These are phyloP conservation scores for Xanthorhoe designata DNA, from an alignment of 2,888 invertebrate genomes.

Conservation along the genomic window DNA sequence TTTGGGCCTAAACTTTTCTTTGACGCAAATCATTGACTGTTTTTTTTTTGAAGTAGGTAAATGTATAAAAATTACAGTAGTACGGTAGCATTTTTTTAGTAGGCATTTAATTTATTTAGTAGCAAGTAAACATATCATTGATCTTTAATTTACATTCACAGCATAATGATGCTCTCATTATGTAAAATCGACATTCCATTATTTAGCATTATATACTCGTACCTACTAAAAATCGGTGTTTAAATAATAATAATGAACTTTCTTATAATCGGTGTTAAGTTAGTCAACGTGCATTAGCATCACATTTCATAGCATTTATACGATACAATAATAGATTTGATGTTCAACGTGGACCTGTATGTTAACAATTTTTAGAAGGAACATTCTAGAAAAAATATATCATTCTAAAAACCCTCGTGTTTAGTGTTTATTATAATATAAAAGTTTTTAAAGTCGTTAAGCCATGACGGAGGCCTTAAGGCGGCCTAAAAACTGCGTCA, in stretches of 20 bases:
- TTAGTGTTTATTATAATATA: no score
- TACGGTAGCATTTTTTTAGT: neutral
- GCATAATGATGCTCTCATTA: conserved; percentile 7
- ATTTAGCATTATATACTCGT: neutral
- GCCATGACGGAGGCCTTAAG: no score
- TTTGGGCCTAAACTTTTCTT: conserved; percentile 57
- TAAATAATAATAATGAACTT: conserved; percentile 10
- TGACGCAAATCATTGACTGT: conserved; percentile 33
- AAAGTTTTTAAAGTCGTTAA: no score
- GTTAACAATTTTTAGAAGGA: conserved; percentile 47
- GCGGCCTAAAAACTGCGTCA: no score
- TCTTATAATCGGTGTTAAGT: conserved; percentile 17
- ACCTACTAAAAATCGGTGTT: conserved; percentile 18
- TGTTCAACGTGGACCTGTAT: conserved; percentile 40
- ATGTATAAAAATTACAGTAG: neutral
- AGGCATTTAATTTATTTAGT: neutral
- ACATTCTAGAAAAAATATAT: neutral
- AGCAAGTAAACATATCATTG: neutral
- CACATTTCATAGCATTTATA: conserved; percentile 27
- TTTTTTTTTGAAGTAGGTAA: no score
- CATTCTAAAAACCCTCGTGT: no score
- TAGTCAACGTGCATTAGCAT: conserved; percentile 14
- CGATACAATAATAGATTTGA: conserved; percentile 8
- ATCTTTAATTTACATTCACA: neutral
- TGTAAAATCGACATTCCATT: conserved; percentile 8